phyloP scores from a whole-genome alignment of 2,888 invertebrate genomes.

The Temnothorax ravouxi region DNA sequence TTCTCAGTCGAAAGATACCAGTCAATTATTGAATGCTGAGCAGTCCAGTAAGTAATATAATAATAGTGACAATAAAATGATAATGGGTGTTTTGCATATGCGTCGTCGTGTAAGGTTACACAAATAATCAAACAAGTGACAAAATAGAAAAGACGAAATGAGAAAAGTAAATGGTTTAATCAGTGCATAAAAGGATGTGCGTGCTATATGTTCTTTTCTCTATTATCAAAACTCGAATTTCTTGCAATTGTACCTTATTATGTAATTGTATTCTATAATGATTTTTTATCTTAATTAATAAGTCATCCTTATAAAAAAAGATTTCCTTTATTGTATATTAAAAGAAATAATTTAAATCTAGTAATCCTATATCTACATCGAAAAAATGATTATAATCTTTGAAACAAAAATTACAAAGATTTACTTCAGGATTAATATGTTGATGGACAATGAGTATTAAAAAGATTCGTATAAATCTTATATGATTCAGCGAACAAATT shows the following conservation, averaged over 20 bases:
- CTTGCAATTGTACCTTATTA: too few relatives aligned
- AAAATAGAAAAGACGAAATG: too few relatives aligned
- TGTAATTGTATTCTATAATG: too few relatives aligned
- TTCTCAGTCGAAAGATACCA: neutral
- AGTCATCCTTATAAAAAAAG: too few relatives aligned
- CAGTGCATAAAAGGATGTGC: too few relatives aligned
- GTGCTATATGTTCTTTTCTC: too few relatives aligned
- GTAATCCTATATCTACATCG: neutral
- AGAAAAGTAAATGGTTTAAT: too few relatives aligned
- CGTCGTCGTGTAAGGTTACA: neutral
- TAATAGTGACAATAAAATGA: neutral
- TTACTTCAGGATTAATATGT: neutral
- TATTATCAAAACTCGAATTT: too few relatives aligned
- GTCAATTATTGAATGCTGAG: constrained; percentile 9
- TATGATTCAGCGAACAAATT: constrained; percentile 3
- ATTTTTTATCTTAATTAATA: too few relatives aligned
- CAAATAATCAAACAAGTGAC: constrained; percentile 18
- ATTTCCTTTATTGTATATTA: neutral
- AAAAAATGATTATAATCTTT: neutral
- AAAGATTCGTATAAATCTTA: neutral
- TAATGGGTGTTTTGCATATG: neutral
- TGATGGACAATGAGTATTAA: neutral
- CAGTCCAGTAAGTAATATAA: neutral
- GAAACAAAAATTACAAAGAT: neutral
- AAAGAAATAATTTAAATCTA: neutral